Evolutionary conservation across 2,888 invertebrate species (phyloP), one percentile per base, ranked within the genome.

Genomic region (Colostygia pectinataria): DNA sequence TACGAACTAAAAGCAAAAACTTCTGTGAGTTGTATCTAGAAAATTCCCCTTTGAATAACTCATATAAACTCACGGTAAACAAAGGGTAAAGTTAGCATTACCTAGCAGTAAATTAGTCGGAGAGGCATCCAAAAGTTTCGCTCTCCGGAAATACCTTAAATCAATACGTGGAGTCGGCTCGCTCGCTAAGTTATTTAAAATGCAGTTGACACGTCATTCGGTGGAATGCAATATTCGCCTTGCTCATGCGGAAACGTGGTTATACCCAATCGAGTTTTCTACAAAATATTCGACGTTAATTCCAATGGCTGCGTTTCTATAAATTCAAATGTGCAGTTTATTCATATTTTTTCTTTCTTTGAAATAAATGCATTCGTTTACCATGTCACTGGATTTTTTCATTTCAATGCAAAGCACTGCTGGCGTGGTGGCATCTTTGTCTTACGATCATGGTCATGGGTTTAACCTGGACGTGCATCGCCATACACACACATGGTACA

Each of bases 161-260:
- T 62, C 60, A 55, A 59, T 59, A 57, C 53, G 40, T 14, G 9
- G 31, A 28, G 23, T 29, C 34, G 23, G 66, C 62, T 63, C 62
- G 65, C 66, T 67, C 65, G 68, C 83, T 84, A 82, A 86, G 80
- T 86, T 87, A 86, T 88, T 88, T 87, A 87, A 85, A 84, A 87
- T 85, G 80, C 83, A 85, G 82, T 83, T 85, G 83, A 82, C 86
- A 84, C 80, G 74, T 86, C 85, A 85, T 83, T 74, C 78, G 29
- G 66, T 67, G 80, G 76, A 86, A 87, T 85, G 80, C 83, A 87
- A 86, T 86, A 85, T 86, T 81, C 86, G 77, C 81, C 77, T 80
- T 79, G 74, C 71, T 73, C 83, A 80, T 71, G 75, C 75, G 79
- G 79, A 83, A 83, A 81, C 74, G 71, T 63, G 68, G 78, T 79